Base-by-base conservation (phyloP, 1,140 invertebrate species). In the Dendrolimus kikuchii region DNA sequence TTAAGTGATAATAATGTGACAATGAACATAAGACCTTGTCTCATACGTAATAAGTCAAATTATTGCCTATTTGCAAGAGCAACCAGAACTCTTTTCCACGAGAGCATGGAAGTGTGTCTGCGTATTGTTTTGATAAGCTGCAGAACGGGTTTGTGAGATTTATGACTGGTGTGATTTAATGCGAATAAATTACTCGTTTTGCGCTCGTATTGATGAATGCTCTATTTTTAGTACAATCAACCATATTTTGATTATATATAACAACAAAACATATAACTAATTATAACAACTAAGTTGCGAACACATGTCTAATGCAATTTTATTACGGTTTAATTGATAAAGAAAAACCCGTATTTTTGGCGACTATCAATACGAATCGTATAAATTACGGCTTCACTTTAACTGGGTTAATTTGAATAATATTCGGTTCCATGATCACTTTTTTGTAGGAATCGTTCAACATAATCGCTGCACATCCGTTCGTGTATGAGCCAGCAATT, bases 81-180 rank as follows among this genome's bases (percentile, higher is more conserved):
- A 46, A 55, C 66, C 72, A 77, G 76, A 73, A 76, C 76, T 75
- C 82, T 81, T 76, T 81, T 71, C 70, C 52, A 60, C 59, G 57
- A 51, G 53, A 55, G 63, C 59, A 54, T 83, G 62, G 72, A 86
- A 84, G 79, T 84, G 83, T 86, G 83, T 83, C 77, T 85, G 80
- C 71, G 77, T 85, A 87, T 86, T 86, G 82, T 88, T 87, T 87
- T 88, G 85, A 88, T 86, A 87, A 86, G 84, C 80, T 86, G 84
- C 69, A 71, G 73, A 87, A 87, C 84, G 82, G 78, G 86, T 88
- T 88, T 81, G 74, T 66, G 62, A 75, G 79, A 87, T 88, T 87
- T 88, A 88, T 78, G 74, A 71, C 66, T 75, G 67, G 74, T 83
- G 81, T 87, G 85, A 88, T 88, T 87, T 86, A 86, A 86, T 78